These are phyloP conservation scores for Rhincodon typus DNA, from an alignment of 2,797 vertebrate species.

Conservation along the genomic window DNA sequence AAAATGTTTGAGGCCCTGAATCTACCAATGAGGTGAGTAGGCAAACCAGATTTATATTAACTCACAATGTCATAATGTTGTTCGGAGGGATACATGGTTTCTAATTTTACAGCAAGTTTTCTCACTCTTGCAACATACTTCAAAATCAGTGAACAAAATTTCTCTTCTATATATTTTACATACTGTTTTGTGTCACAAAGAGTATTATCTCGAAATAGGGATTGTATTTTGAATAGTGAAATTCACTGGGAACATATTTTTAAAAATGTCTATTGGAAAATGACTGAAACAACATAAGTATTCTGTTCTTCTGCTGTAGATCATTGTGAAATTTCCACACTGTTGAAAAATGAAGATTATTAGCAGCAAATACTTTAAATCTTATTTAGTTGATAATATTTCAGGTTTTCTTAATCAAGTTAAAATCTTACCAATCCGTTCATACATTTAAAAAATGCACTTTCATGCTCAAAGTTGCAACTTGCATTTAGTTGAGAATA, in stretches of 20 bases:
- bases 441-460: too few species aligned
- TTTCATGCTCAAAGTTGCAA: too few species aligned
- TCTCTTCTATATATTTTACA: neutral
- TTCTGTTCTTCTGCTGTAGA: neutral
- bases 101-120: neutral
- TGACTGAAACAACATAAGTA: neutral
- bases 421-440: too few species aligned
- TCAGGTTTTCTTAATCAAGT: too few species aligned
- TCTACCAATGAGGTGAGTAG: constrained; percentile 77
- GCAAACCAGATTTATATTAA: neutral
- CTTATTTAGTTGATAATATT: too few species aligned
- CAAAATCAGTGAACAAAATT: neutral
- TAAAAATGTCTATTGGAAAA: neutral
- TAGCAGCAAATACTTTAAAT: neutral
- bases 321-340: neutral
- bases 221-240: neutral
- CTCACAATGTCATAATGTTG: neutral
- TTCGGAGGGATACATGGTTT: too few species aligned
- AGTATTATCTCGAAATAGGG: neutral
- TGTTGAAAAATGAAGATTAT: neutral
- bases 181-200: neutral
- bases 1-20: constrained; percentile 89
- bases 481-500: too few species aligned
- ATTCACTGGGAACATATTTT: neutral
- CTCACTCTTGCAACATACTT: neutral